Percentiles rank a stretch among this genome's conserved stretches.
phyloP scores from a whole-genome alignment of 2,797 vertebrate genomes.

The Oreochromis grahami region DNA sequence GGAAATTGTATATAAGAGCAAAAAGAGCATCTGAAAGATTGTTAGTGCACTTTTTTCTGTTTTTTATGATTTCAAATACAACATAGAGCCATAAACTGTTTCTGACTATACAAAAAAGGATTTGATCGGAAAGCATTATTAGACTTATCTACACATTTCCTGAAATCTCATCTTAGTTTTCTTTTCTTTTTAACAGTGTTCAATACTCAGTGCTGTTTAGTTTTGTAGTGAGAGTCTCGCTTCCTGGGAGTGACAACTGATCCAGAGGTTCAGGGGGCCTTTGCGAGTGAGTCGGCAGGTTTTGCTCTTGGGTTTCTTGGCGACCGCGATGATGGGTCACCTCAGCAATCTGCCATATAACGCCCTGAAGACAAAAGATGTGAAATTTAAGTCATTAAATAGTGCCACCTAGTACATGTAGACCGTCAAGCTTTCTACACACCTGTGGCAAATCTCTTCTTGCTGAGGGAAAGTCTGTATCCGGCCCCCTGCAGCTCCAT shows the following conservation, averaged over 20 bases:
- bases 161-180: conserved; percentile 60
- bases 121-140: conserved; percentile 75
- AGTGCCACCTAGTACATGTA: fast-evolving
- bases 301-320: conserved; percentile 43
- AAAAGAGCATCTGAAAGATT: conserved; percentile 68
- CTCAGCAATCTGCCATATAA: conserved; percentile 97
- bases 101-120: conserved; percentile 79
- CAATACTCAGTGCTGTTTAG: conserved; percentile 92
- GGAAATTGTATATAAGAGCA: conserved; percentile 16
- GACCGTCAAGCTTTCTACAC: conserved; percentile 5
- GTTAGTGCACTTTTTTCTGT: conserved; percentile 78
- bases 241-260: conserved; percentile 51
- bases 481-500: conserved; percentile 89
- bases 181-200: conserved; percentile 80
- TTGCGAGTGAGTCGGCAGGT: conserved; percentile 10
- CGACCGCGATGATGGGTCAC: conserved; percentile 36
- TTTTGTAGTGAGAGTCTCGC: conserved; percentile 78
- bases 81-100: conserved; percentile 71
- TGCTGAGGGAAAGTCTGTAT: conserved; percentile 92
- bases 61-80: conserved; percentile 77
- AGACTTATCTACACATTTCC: conserved; percentile 71
- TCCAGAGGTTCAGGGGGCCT: conserved; percentile 41
- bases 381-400: not conserved
- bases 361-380: conserved; percentile 79
- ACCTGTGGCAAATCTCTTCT: conserved; percentile 98